phyloP scores from a whole-genome alignment of 2,888 invertebrate genomes.

The Acutogordius australiensis region DNA sequence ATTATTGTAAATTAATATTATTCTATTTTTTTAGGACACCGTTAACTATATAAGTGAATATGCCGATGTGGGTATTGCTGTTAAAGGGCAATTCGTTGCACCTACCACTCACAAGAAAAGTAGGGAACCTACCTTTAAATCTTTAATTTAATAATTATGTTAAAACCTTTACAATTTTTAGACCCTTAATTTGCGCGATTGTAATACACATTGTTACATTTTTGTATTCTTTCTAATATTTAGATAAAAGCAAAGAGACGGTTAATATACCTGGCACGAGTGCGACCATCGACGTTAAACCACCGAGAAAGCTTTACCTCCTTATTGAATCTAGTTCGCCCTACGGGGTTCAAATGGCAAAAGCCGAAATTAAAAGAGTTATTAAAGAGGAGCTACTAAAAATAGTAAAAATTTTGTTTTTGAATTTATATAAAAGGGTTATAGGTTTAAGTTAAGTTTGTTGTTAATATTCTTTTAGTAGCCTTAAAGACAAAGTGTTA shows the following conservation, averaged over 20 bases:
- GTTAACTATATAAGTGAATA: conserved; percentile 89
- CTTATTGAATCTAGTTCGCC: conserved; percentile 96
- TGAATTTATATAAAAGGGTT: not conserved
- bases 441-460: too few species aligned
- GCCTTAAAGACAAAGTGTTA: too few species aligned
- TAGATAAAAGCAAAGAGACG: not conserved
- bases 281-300: not conserved
- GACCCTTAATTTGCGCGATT: too few species aligned
- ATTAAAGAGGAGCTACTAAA: conserved; percentile 90
- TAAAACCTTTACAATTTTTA: too few species aligned
- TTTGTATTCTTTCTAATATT: too few species aligned
- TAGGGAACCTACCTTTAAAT: too few species aligned
- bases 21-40: conserved; percentile 44
- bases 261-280: not conserved
- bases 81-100: conserved; percentile 70
- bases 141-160: too few species aligned
- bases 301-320: conserved; percentile 51
- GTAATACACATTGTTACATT: too few species aligned
- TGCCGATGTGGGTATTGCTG: conserved; percentile 91
- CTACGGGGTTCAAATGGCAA: conserved; percentile 70
- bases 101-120: conserved; percentile 67
- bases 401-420: conserved; percentile 26
- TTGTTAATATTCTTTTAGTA: too few species aligned
- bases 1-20: too few species aligned
- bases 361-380: conserved; percentile 76